Evolutionary conservation across 2,888 invertebrate genomes (phyloP).

Genomic region (Synanthedon myopaeformis): DNA sequence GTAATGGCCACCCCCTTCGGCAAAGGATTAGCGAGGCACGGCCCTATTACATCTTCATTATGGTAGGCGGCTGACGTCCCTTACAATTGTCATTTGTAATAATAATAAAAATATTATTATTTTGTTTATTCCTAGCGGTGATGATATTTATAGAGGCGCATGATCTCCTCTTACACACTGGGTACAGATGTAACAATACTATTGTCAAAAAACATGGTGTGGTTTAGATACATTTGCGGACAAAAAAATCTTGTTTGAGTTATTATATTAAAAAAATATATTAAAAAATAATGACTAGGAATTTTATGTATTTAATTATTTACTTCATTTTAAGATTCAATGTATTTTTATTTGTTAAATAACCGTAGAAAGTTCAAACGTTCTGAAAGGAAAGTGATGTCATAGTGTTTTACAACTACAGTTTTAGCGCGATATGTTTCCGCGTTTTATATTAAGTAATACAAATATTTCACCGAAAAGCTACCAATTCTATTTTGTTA

Average conservation of each 20-base stretch:
- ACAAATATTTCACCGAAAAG: too few relatives aligned
- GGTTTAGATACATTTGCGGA: conserved; percentile 12
- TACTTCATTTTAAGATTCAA: too few relatives aligned
- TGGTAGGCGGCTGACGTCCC: conserved; percentile 61
- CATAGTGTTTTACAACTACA: too few relatives aligned
- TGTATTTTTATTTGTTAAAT: too few relatives aligned
- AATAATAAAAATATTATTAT: conserved; percentile 58
- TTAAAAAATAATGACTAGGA: too few relatives aligned
- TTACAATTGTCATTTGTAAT: conserved; percentile 32
- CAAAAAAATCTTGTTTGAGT: conserved; percentile 5
- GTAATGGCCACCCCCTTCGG: conserved; percentile 53
- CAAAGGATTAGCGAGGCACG: conserved; percentile 54
- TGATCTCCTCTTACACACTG: conserved; percentile 51
- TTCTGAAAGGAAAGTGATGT: too few relatives aligned
- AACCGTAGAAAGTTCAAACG: too few relatives aligned
- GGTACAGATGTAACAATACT: conserved; percentile 25
- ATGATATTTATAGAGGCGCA: conserved; percentile 50
- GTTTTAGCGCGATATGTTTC: too few relatives aligned
- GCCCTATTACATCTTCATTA: conserved; percentile 70
- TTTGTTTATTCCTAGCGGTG: conserved; percentile 49
- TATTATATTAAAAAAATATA: too few relatives aligned
- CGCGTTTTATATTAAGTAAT: too few relatives aligned
- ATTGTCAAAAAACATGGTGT: conserved; percentile 9
- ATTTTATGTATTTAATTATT: too few relatives aligned
- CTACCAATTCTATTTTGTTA: too few relatives aligned